A percentile compares a stretch with the other conserved stretches of the same genome.
Conservation (phyloP, 1,140 invertebrate genomes). For the Papilio dardanus region DNA sequence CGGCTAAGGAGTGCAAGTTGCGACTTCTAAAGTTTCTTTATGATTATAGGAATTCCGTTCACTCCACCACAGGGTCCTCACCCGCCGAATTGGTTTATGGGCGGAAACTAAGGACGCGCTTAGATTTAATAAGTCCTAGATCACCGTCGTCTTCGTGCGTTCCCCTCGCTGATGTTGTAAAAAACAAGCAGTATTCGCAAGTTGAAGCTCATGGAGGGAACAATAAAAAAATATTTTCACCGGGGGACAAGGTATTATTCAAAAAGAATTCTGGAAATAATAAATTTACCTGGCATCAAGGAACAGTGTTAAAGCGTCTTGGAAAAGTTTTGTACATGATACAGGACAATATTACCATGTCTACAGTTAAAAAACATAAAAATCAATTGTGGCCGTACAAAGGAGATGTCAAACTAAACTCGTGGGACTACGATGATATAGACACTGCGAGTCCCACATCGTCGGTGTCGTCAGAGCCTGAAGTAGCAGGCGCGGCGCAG, state of each 20-base stretch:
- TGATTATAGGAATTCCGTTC: slow-evolving; percentile 42
- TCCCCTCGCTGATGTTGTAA: slow-evolving; percentile 1
- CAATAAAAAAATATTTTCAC: background rate
- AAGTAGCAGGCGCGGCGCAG: background rate
- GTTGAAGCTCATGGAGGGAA: slow-evolving; percentile 1
- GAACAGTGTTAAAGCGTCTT: background rate
- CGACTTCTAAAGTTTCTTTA: slow-evolving; percentile 39
- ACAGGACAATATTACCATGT: background rate
- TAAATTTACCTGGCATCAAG: too few relatives aligned
- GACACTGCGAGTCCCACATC: too few relatives aligned
- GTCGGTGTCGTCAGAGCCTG: background rate
- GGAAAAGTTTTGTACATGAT: background rate
- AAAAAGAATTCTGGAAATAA: too few relatives aligned
- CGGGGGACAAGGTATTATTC: too few relatives aligned
- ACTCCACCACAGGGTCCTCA: slow-evolving; percentile 38
- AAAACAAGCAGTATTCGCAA: slow-evolving; percentile 44
- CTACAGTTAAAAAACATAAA: slow-evolving; percentile 6
- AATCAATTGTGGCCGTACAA: slow-evolving; percentile 1
- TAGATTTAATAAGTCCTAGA: slow-evolving; percentile 43
- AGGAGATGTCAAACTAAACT: background rate
- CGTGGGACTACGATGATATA: background rate
- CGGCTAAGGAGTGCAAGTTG: too few relatives aligned
- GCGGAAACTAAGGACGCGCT: background rate
- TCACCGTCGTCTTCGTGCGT: slow-evolving; percentile 12
- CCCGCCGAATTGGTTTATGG: slow-evolving; percentile 46